Conservation (phyloP, 1,140 invertebrate species). For the Tetranychus cinnabarinus region DNA sequence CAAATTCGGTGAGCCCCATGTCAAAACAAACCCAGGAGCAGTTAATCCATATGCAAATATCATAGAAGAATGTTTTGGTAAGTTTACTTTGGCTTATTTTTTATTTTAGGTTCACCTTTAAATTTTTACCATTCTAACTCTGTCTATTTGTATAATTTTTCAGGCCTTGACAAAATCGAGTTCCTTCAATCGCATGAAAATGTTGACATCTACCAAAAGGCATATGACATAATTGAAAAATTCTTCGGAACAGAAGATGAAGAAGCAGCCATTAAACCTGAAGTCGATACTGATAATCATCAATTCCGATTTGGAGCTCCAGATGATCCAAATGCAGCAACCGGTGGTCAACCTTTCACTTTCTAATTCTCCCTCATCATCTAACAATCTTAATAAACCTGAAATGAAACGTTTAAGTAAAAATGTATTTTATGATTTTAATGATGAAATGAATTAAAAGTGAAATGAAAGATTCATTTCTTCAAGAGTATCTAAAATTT, state of each 20-base stretch:
- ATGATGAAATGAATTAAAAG: too few species aligned
- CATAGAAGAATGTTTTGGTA: conserved; percentile 89
- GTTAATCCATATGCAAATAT: conserved; percentile 73
- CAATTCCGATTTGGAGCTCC: conserved; percentile 29
- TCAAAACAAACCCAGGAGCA: conserved; percentile 27
- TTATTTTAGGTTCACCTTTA: not conserved
- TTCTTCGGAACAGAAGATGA: conserved; percentile 81
- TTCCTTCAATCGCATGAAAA: conserved; percentile 89
- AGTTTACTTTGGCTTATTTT: conserved; percentile 14
- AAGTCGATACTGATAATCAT: conserved; percentile 44
- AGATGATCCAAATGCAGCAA: not conserved
- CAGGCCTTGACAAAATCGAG: conserved; percentile 90
- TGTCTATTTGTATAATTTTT: not conserved
- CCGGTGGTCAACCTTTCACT: not conserved
- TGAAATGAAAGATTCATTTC: too few species aligned
- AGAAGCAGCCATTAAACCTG: conserved; percentile 43
- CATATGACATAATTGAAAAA: conserved; percentile 84
- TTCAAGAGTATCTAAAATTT: too few species aligned
- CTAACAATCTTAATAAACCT: too few species aligned
- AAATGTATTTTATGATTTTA: too few species aligned
- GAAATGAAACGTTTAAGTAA: too few species aligned
- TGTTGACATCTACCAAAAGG: conserved; percentile 82
- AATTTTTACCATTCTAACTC: too few species aligned
- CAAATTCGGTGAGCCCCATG: conserved; percentile 62
- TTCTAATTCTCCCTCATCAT: too few species aligned